phyloP scores from a whole-genome alignment of 2,888 invertebrate genomes.

The Trilocha varians region DNA sequence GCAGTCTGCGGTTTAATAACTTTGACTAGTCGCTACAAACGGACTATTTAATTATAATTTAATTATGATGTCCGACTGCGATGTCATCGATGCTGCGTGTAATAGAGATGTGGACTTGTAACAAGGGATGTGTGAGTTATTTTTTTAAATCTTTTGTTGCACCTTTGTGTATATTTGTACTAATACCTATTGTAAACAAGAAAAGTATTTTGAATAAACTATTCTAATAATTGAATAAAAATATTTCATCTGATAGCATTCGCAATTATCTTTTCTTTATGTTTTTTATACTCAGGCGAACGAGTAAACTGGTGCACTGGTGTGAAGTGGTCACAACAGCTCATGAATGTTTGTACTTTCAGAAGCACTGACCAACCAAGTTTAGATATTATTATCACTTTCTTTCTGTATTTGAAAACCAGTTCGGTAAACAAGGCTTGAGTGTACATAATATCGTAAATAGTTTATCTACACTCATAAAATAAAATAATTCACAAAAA shows the following conservation, averaged over 20 bases:
- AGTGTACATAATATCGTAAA: background rate
- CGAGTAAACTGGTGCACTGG: too few species aligned
- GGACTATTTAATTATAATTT: slow-evolving; percentile 38
- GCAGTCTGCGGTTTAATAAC: slow-evolving; percentile 54
- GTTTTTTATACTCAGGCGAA: too few species aligned
- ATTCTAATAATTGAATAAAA: too few species aligned
- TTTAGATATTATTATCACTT: too few species aligned
- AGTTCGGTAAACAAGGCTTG: too few species aligned
- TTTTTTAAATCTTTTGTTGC: background rate
- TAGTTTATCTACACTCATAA: background rate
- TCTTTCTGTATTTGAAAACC: too few species aligned
- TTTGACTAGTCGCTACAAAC: slow-evolving; percentile 36
- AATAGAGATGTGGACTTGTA: background rate
- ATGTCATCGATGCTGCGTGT: slow-evolving; percentile 3
- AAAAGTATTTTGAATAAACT: too few species aligned
- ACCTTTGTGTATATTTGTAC: background rate
- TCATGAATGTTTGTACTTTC: too few species aligned
- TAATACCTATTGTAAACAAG: background rate
- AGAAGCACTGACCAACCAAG: too few species aligned
- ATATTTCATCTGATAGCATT: too few species aligned
- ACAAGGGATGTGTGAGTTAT: background rate
- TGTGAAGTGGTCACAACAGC: too few species aligned
- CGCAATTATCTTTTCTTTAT: too few species aligned
- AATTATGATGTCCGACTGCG: slow-evolving; percentile 43
- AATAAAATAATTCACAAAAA: background rate